Evolutionary conservation across 2,797 vertebrate genomes (phyloP).

Genomic region (Tarsius wallacei): DNA sequence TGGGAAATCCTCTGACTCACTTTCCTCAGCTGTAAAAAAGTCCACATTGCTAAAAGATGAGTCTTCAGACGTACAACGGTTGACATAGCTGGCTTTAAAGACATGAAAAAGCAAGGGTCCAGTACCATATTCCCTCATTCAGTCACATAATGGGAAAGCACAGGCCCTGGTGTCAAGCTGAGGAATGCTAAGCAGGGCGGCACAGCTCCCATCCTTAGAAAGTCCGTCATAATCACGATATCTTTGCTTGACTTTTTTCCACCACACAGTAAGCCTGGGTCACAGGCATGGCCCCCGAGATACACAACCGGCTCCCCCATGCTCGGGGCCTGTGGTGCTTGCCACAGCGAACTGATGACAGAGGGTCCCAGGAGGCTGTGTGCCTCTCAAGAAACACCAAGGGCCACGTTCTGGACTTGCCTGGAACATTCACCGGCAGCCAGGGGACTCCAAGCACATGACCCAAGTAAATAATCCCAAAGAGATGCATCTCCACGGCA

Average conservation of each 20-base stretch:
- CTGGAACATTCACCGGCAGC: not conserved
- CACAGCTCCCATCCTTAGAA: not conserved
- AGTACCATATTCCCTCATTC: not conserved
- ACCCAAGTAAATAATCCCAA: not conserved
- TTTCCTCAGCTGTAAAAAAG: constrained; percentile 3
- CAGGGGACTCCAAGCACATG: not conserved
- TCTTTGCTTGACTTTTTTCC: not conserved
- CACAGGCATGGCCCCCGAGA: not conserved
- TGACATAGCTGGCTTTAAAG: constrained; percentile 35
- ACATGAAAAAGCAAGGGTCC: not conserved
- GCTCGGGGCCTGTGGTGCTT: not conserved
- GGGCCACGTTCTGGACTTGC: not conserved
- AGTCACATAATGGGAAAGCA: too few species aligned
- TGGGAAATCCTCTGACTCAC: constrained; percentile 43
- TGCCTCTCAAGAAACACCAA: not conserved
- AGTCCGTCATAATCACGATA: not conserved
- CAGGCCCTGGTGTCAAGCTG: too few species aligned
- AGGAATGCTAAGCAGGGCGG: not conserved
- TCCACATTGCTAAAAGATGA: not conserved
- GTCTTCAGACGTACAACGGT: not conserved
- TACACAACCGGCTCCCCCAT: not conserved
- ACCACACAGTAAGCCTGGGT: not conserved
- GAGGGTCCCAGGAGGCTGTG: not conserved
- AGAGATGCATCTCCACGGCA: not conserved
- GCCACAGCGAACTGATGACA: not conserved